phyloP scores from a whole-genome alignment of 1,140 invertebrate species.

The Temnothorax longispinosus region DNA sequence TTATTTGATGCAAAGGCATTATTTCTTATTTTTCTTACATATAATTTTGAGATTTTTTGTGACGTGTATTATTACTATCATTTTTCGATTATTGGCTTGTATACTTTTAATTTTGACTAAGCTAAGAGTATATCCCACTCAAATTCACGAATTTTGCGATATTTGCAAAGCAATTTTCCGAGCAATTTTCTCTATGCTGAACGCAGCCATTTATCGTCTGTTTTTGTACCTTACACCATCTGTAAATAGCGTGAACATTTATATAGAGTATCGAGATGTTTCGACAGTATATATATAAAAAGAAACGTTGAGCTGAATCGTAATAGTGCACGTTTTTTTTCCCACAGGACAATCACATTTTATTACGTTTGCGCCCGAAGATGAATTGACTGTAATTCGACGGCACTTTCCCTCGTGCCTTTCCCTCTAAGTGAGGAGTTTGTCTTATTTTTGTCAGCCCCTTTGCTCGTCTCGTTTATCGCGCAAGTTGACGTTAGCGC shows the following conservation, averaged over 20 bases:
- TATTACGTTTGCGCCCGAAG: conserved; percentile 31
- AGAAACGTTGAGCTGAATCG: background rate
- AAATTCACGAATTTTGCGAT: too few species aligned
- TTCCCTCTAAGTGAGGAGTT: conserved; percentile 31
- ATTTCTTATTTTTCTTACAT: background rate
- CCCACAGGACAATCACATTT: conserved; percentile 35
- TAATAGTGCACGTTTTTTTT: background rate
- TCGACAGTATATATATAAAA: background rate
- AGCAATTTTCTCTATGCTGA: too few species aligned
- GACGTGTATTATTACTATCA: background rate
- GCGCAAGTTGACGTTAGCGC: background rate
- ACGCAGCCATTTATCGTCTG: background rate
- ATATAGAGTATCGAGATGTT: background rate
- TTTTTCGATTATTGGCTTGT: background rate
- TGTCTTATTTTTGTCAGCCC: conserved; percentile 59
- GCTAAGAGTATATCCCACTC: too few species aligned
- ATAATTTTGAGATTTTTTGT: background rate
- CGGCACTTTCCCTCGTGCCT: background rate
- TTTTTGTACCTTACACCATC: background rate
- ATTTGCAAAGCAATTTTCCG: too few species aligned
- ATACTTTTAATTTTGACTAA: too few species aligned
- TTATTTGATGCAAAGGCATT: background rate
- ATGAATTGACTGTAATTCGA: conserved; percentile 50
- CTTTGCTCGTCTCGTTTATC: conserved; percentile 27
- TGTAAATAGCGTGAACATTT: background rate